Percentiles rank a stretch among this genome's conserved stretches.
Evolutionary conservation across 2,113 vertebrate genomes (phyloP).

Genomic region (Brachirus orientalis): DNA sequence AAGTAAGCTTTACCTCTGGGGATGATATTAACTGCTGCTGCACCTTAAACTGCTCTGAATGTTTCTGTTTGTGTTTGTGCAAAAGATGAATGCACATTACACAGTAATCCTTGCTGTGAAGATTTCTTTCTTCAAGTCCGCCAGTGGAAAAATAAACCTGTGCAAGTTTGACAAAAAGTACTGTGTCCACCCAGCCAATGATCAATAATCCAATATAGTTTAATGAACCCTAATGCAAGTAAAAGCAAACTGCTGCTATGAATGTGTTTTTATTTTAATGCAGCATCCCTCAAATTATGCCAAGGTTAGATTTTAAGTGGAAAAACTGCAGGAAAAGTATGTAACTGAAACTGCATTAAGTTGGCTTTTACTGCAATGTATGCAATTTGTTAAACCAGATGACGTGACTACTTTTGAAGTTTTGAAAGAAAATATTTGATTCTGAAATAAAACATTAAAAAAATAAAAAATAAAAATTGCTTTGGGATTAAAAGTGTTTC

Average conservation of each 20-base stretch:
- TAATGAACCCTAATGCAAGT: too few relatives aligned
- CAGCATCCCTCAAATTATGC: background rate
- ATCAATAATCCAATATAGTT: too few relatives aligned
- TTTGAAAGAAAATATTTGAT: slow-evolving; percentile 39
- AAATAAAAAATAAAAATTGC: slow-evolving; percentile 43
- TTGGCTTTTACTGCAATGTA: background rate
- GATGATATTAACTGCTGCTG: too few relatives aligned
- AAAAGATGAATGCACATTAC: too few relatives aligned
- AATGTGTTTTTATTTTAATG: background rate
- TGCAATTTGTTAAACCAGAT: slow-evolving; percentile 30
- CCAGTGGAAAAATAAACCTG: slow-evolving; percentile 6
- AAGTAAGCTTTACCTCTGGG: slow-evolving; percentile 1
- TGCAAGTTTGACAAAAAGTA: too few relatives aligned
- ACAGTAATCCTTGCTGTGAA: background rate
- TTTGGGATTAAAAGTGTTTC: slow-evolving; percentile 34
- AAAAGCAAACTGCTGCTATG: slow-evolving; percentile 12
- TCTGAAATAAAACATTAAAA: slow-evolving; percentile 38
- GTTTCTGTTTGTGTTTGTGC: too few relatives aligned
- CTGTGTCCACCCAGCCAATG: background rate
- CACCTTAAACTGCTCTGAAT: slow-evolving; percentile 34
- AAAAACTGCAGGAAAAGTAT: background rate
- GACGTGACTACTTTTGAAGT: slow-evolving; percentile 7
- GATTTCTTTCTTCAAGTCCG: slow-evolving; percentile 1
- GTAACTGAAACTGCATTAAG: slow-evolving; percentile 2
- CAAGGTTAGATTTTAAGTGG: slow-evolving; percentile 1